Percentiles rank a stretch among this genome's conserved stretches.
These are phyloP conservation scores for Procambarus clarkii DNA, from an alignment of 1,140 invertebrate genomes.

Conservation along the genomic window DNA sequence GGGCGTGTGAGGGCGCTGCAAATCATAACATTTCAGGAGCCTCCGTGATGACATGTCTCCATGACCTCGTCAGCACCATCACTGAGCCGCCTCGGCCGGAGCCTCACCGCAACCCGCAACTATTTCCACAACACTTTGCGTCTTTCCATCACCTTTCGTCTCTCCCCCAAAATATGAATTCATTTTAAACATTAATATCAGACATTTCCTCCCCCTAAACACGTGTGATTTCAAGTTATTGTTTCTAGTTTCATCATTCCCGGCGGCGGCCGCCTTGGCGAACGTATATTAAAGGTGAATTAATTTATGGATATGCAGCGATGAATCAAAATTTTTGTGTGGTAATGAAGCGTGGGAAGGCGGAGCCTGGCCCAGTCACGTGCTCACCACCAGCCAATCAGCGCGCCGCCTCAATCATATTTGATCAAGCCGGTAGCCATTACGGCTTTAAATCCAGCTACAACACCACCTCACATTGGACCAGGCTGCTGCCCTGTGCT, in stretches of 20 bases:
- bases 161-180: no score
- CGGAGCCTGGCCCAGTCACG: neutral
- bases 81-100: neutral
- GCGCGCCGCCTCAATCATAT: neutral
- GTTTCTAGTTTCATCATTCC: no score
- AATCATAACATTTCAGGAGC: constrained; percentile 23
- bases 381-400: constrained; percentile 1
- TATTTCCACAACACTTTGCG: neutral
- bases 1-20: neutral
- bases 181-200: no score
- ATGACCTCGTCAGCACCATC: constrained; percentile 22
- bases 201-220: no score
- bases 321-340: neutral
- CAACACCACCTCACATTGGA: neutral
- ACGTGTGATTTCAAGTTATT: no score
- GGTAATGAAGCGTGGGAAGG: neutral
- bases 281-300: neutral
- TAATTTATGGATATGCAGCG: neutral
- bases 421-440: neutral
- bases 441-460: neutral
- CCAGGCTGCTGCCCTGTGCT: neutral
- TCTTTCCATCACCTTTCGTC: no score
- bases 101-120: neutral
- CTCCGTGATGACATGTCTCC: constrained; percentile 13
- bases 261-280: no score